Conservation (phyloP, 1,140 invertebrate genomes). For the Eufriesea mexicana region DNA sequence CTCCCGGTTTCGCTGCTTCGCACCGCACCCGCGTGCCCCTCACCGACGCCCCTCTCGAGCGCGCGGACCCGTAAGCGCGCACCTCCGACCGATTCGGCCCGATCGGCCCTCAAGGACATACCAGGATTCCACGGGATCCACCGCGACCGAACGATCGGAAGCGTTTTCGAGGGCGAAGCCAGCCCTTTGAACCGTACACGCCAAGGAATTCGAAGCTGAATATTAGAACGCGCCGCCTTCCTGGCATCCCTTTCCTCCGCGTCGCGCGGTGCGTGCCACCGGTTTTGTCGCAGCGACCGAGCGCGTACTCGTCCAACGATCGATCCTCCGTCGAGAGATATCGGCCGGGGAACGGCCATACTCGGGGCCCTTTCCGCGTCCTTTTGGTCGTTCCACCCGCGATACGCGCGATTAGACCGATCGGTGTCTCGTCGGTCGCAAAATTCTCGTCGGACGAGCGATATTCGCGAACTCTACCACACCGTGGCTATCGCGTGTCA, state of each 20-base stretch:
- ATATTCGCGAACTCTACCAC: too few species aligned
- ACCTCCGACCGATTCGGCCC: constrained; percentile 39
- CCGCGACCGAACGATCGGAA: constrained; percentile 1
- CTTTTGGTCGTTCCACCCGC: too few species aligned
- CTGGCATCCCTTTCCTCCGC: constrained; percentile 3
- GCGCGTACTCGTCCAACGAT: not conserved
- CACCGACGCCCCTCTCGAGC: constrained; percentile 1
- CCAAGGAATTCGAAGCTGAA: constrained; percentile 22
- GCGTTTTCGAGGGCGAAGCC: constrained; percentile 19
- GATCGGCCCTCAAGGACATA: constrained; percentile 57
- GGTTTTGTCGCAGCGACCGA: not conserved
- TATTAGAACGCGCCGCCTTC: constrained; percentile 14
- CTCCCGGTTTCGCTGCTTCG: constrained; percentile 12
- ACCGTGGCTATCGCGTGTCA: not conserved
- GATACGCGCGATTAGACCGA: too few species aligned
- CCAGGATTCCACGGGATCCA: constrained; percentile 28
- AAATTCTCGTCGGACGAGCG: too few species aligned
- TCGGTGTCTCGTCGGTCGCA: too few species aligned
- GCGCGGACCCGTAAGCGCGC: constrained; percentile 33
- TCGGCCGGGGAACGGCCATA: too few species aligned
- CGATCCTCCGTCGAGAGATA: not conserved
- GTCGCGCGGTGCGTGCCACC: not conserved
- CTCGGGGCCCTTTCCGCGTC: too few species aligned
- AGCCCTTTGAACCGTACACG: constrained; percentile 32
- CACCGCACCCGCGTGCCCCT: not conserved